Evolutionary conservation across 2,113 vertebrate species (phyloP).

Genomic region (Centropus unirufus): DNA sequence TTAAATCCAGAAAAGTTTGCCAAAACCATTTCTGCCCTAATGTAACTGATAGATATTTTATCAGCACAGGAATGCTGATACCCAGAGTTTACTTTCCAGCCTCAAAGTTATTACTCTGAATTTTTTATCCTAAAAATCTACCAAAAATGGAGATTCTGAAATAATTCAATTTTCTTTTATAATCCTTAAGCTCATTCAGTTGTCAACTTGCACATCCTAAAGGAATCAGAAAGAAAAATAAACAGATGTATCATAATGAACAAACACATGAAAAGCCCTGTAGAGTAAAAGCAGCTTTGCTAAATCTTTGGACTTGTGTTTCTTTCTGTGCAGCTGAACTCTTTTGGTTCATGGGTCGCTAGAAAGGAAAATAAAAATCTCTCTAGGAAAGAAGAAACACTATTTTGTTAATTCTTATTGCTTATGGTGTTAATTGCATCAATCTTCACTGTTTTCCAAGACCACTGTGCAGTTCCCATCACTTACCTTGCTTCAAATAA

Average conservation of each 20-base stretch:
- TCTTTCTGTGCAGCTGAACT: neutral
- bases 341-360: fast-evolving
- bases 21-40: neutral
- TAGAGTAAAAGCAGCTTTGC: neutral
- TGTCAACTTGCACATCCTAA: neutral
- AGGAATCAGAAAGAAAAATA: neutral
- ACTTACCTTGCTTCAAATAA: neutral
- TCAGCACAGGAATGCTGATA: fast-evolving
- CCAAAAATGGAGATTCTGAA: neutral
- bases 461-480: neutral
- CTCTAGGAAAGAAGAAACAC: neutral
- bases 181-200: neutral
- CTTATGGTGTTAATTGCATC: neutral
- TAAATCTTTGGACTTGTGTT: neutral
- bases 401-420: neutral
- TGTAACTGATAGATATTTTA: neutral
- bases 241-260: neutral
- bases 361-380: neutral
- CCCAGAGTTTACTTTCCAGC: neutral
- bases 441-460: neutral
- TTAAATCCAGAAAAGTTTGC: neutral
- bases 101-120: neutral
- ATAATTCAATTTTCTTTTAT: neutral
- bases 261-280: neutral
- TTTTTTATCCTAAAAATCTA: neutral